phyloP scores from a whole-genome alignment of 2,113 vertebrate genomes.

The Lethenteron camtschaticum region DNA sequence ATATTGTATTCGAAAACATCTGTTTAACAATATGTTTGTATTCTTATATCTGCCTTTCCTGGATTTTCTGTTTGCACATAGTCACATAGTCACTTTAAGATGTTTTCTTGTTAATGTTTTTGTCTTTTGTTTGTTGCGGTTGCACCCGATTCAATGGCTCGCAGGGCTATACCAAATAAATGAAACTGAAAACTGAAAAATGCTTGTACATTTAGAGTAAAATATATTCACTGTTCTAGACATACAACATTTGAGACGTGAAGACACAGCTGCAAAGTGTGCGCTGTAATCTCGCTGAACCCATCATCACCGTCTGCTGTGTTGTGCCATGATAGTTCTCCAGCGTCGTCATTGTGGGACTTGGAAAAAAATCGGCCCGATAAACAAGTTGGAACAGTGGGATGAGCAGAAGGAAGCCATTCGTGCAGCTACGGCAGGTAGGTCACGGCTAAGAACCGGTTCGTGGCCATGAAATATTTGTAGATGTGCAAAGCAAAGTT shows the following conservation, averaged over 20 bases:
- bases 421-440: slow-evolving; percentile 54
- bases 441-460: background rate
- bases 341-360: slow-evolving; percentile 52
- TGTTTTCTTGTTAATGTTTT: background rate
- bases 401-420: slow-evolving; percentile 65
- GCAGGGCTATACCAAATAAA: no score
- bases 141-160: no score
- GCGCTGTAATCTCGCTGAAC: slow-evolving; percentile 4
- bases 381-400: slow-evolving; percentile 60
- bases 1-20: background rate
- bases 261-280: background rate
- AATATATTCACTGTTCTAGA: background rate
- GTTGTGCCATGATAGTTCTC: slow-evolving; percentile 42
- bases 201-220: no score
- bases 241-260: background rate
- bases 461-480: background rate
- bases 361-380: slow-evolving; percentile 37
- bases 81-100: background rate
- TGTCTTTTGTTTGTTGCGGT: background rate
- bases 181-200: no score
- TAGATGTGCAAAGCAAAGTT: background rate
- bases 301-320: background rate
- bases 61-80: background rate
- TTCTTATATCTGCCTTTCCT: background rate
- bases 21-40: background rate